Conservation (phyloP, 1,140 invertebrate species). For the Acromyrmex charruanus region DNA sequence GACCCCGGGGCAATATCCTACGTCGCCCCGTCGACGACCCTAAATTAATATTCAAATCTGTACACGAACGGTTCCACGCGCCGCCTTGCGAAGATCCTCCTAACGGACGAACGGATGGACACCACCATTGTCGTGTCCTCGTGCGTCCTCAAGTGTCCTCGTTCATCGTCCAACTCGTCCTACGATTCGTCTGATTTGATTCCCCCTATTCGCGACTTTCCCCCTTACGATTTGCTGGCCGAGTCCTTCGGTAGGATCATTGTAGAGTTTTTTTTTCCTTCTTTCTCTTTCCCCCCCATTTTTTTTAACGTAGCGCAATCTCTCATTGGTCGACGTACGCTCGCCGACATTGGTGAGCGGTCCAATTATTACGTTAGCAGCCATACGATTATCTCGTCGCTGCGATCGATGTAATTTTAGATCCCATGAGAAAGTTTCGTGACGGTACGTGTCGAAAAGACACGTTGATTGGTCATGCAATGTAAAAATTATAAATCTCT, state of each 20-base stretch:
- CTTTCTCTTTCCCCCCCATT: constrained; percentile 14
- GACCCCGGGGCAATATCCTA: constrained; percentile 77
- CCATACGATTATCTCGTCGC: constrained; percentile 48
- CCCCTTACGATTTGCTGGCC: constrained; percentile 57
- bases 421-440: constrained; percentile 48
- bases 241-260: constrained; percentile 52
- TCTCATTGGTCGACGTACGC: constrained; percentile 61
- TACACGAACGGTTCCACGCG: constrained; percentile 73
- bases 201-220: constrained; percentile 20
- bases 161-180: constrained; percentile 62
- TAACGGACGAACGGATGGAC: constrained; percentile 72
- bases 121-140: constrained; percentile 71
- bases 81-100: constrained; percentile 56
- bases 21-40: constrained; percentile 71
- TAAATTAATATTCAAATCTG: constrained; percentile 85
- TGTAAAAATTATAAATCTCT: neutral
- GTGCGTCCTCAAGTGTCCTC: constrained; percentile 64
- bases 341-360: constrained; percentile 36
- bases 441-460: constrained; percentile 69
- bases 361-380: constrained; percentile 67
- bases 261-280: constrained; percentile 8
- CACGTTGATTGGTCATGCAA: neutral
- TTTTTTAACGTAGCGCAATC: constrained; percentile 11
- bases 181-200: constrained; percentile 72
- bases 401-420: constrained; percentile 62